Conservation (phyloP, 1,140 invertebrate genomes). For the Agrypnia vestita region DNA sequence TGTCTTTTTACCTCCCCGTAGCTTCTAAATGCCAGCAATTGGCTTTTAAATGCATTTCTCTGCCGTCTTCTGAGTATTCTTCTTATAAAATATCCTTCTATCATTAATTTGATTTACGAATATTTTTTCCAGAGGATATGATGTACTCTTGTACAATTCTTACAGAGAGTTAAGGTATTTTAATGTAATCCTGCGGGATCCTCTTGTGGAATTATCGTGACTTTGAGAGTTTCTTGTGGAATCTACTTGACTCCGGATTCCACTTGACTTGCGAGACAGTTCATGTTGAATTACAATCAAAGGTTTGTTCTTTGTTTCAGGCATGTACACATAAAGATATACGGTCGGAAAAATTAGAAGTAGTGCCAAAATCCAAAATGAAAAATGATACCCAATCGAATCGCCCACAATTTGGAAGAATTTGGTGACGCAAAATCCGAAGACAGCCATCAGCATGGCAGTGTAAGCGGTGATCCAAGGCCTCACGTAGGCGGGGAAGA, state of each 20-base stretch:
- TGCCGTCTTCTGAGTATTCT: no score
- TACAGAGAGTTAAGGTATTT: no score
- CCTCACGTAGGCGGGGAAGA: slow-evolving; percentile 29
- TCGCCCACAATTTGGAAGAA: neutral
- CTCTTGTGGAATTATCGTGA: no score
- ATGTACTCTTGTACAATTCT: no score
- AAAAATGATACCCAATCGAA: slow-evolving; percentile 18
- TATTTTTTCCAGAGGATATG: no score
- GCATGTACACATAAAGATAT: slow-evolving; percentile 15
- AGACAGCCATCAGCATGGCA: neutral
- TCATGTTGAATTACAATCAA: slow-evolving; percentile 40
- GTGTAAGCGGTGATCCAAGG: slow-evolving; percentile 8
- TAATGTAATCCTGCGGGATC: no score
- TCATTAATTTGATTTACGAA: no score
- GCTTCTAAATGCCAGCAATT: no score
- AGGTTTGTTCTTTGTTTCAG: slow-evolving; percentile 31
- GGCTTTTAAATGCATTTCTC: no score
- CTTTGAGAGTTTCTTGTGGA: slow-evolving; percentile 1
- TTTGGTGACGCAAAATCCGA: slow-evolving; percentile 28
- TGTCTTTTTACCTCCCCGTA: no score
- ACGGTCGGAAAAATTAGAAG: neutral
- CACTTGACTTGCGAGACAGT: neutral
- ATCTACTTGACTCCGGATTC: neutral
- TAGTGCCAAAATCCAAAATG: slow-evolving; percentile 13
- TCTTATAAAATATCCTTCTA: no score